Percentiles rank a stretch among this genome's conserved stretches.
Evolutionary conservation across 2,888 invertebrate species (phyloP).

Genomic region (Polietes domitor): DNA sequence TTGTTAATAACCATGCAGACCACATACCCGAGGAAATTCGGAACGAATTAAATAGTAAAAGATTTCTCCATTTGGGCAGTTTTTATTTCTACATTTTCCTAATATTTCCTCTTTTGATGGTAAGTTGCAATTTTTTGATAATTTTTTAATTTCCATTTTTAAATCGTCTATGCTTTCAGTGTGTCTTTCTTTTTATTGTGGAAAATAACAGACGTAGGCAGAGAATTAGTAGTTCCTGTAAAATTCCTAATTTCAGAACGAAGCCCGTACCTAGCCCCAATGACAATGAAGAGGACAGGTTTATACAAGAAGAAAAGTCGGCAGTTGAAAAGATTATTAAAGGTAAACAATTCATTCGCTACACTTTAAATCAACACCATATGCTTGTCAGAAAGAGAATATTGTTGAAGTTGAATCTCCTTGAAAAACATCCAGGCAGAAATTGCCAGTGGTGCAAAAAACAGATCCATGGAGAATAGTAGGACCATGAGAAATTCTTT

Average conservation of each 20-base stretch:
- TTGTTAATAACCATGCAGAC: constrained; percentile 73
- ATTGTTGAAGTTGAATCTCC: too few species aligned
- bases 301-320: constrained; percentile 72
- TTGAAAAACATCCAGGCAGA: too few species aligned
- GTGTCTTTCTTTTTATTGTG: constrained; percentile 51
- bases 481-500: too few species aligned
- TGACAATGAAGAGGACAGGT: constrained; percentile 64
- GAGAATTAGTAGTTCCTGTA: constrained; percentile 30
- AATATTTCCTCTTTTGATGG: constrained; percentile 53
- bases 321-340: constrained; percentile 71
- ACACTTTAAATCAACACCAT: too few species aligned
- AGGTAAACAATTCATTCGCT: constrained; percentile 62
- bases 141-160: background rate
- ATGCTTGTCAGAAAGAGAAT: too few species aligned
- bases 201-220: constrained; percentile 59
- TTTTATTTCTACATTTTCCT: constrained; percentile 56
- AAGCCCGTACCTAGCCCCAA: constrained; percentile 42
- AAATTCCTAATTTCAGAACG: constrained; percentile 24
- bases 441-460: too few species aligned
- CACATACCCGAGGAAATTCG: constrained; percentile 58
- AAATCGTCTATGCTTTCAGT: constrained; percentile 39
- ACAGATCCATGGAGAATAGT: too few species aligned
- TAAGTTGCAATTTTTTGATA: constrained; percentile 22
- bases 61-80: constrained; percentile 34
- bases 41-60: constrained; percentile 54